Evolutionary conservation across 2,888 invertebrate species (phyloP), one percentile per base, ranked within the genome.

Genomic region (Elegia similella): DNA sequence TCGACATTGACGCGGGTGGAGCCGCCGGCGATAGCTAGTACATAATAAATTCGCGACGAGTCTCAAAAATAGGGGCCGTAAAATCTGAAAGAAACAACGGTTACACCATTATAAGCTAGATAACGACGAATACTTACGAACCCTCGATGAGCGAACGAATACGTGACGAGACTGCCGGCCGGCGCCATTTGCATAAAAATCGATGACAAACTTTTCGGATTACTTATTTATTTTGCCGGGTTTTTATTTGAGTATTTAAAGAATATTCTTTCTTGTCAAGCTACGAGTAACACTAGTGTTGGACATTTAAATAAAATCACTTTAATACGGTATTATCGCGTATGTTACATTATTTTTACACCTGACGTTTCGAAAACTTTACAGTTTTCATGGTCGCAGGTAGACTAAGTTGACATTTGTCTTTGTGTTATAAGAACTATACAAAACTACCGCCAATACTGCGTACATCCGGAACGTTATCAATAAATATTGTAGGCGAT

Each of bases 1-100:
- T n/a, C n/a, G n/a, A n/a, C n/a, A n/a, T n/a, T n/a, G n/a, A n/a
- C n/a, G n/a, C n/a, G n/a, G n/a, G n/a, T n/a, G n/a, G n/a, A n/a
- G n/a, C n/a, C n/a, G n/a, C n/a, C n/a, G n/a, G n/a, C n/a, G n/a
- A n/a, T n/a, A n/a, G n/a, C n/a, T n/a, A n/a, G n/a, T 1, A 17
- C n/a, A 34, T 34, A 17, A 46, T 34, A 55, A 55, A 55, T 55
- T 55, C 54, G 44, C 44, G 0, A 6, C 29, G 30, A 23, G 30
- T 42, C 10, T 6, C 42, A 12, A 6, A 56, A 56, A 38, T 38
- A 10, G 48, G 38, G 29, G 30, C 29, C 48, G 48, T 38, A 48
- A 48, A 56, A 47, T 29, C 38, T 23, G 29, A 50, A 56, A 56
- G 56, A 48, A 56, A 56, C 56, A 56, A 56, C 48, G 48, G 48